Conservation (phyloP, 2,888 invertebrate species). For the Coecobrya sp. region DNA sequence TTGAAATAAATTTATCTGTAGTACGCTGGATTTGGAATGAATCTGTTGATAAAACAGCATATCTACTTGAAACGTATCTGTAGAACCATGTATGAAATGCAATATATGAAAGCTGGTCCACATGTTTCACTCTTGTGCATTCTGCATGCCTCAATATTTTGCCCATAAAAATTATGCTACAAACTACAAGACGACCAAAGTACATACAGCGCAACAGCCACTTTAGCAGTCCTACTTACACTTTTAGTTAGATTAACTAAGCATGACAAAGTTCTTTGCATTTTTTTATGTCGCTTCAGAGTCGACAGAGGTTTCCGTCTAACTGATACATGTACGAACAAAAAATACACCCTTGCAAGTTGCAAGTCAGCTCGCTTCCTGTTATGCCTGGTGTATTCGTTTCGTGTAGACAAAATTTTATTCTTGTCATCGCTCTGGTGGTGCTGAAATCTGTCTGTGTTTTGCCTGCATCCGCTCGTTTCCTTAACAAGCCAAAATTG, state of each 20-base stretch:
- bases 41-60: conserved; percentile 9
- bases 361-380: conserved; percentile 60
- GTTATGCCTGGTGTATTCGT: conserved; percentile 13
- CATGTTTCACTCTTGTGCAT: background rate
- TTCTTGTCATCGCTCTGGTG: conserved; percentile 36
- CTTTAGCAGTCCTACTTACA: conserved; percentile 63
- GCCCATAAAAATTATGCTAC: conserved; percentile 13
- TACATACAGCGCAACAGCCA: conserved; percentile 55
- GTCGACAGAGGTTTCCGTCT: conserved; percentile 19
- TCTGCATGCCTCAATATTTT: conserved; percentile 19
- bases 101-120: conserved; percentile 9
- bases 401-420: conserved; percentile 31
- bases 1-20: conserved; percentile 1
- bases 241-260: conserved; percentile 76
- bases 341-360: conserved; percentile 28
- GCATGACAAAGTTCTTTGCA: conserved; percentile 73
- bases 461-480: background rate
- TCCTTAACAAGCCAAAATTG: conserved; percentile 1
- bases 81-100: background rate
- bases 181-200: conserved; percentile 1
- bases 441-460: conserved; percentile 7
- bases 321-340: background rate
- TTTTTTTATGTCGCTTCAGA: conserved; percentile 47
- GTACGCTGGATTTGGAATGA: background rate
- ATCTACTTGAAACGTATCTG: background rate